Evolutionary conservation across 2,888 invertebrate genomes (phyloP), one percentile per base, ranked within the genome.

Genomic region (Rosalia funebris): DNA sequence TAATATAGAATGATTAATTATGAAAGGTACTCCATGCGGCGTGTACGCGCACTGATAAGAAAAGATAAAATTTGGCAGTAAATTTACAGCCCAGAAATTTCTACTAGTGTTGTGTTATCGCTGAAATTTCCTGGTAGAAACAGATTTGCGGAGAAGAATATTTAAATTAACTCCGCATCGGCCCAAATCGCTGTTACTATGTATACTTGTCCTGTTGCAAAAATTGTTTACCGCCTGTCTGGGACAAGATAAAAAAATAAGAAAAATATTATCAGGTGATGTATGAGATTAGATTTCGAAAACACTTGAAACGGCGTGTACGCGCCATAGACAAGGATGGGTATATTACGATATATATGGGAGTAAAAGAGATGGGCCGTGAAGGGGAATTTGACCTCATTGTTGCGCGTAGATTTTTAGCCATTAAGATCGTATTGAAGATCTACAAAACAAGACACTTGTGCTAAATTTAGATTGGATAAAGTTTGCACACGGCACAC

Each of bases 301-400:
- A 50, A 50, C 50, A 50, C 50, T 50, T 25, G 39, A 50, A 25
- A 50, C n/a, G 50, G 25, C 50, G 50, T 39, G 50, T 50, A 50
- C 50, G 39, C 50, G 50, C 50, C 25, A 10, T 31, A 41, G 41
- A 15, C 12, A 15, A 15, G 15, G 50, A 50, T 16, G 31, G 11
- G 2, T 4, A 25, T 25, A 41, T 25, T 25, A 25, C 25, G 31
- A 39, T 25, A 2, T 2, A 31, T 12, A 36, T 9, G 10, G 1
- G 14, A 25, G 20, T 5, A 31, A 50, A 10, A 20, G 31, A 31
- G 50, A 50, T 1, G 25, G 15, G 7, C 4, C 3, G 3, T 5
- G 11, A 50, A 15, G n/a, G n/a, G 25, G 25, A 25, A 25, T 25
- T 25, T 25, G 25, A 25, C 3, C 25, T 7, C 7, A 3, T 25